Conservation (phyloP, 2,797 vertebrate genomes). For the Microctenopoma lineatum region DNA sequence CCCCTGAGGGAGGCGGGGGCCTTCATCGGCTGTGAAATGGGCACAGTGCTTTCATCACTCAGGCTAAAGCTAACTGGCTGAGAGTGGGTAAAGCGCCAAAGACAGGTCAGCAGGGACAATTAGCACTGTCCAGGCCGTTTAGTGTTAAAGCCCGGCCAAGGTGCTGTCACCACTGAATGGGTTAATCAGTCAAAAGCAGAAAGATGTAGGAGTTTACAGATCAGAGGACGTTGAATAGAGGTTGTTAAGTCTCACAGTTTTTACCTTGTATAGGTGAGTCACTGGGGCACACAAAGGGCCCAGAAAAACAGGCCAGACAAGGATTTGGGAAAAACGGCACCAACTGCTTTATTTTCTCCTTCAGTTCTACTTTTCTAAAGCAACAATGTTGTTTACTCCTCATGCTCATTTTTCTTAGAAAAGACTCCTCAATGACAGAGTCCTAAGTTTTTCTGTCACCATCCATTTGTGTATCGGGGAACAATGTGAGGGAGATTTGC, state of each 20-base stretch:
- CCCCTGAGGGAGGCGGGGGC: slow-evolving; percentile 64
- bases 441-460: slow-evolving; percentile 41
- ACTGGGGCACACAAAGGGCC: slow-evolving; percentile 33
- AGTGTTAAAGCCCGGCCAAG: slow-evolving; percentile 47
- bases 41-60: slow-evolving; percentile 53
- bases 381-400: slow-evolving; percentile 28
- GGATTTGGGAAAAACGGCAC: slow-evolving; percentile 34
- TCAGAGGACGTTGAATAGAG: slow-evolving; percentile 58
- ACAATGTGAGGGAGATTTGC: slow-evolving; percentile 80
- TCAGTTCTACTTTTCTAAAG: not conserved
- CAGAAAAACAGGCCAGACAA: slow-evolving; percentile 58
- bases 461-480: slow-evolving; percentile 64
- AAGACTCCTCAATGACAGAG: slow-evolving; percentile 44
- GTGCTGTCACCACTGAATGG: slow-evolving; percentile 55
- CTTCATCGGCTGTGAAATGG: slow-evolving; percentile 61
- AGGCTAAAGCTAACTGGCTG: slow-evolving; percentile 50
- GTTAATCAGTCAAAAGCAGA: slow-evolving; percentile 78
- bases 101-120: slow-evolving; percentile 53
- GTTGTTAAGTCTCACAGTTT: slow-evolving; percentile 65
- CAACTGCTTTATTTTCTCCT: slow-evolving; percentile 19
- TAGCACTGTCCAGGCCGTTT: slow-evolving; percentile 58
- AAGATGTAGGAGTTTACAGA: slow-evolving; percentile 71
- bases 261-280: slow-evolving; percentile 77
- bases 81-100: slow-evolving; percentile 51
- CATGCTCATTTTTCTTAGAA: slow-evolving; percentile 37